Evolutionary conservation across 2,113 vertebrate genomes (phyloP).

Genomic region (Odontesthes bonariensis): DNA sequence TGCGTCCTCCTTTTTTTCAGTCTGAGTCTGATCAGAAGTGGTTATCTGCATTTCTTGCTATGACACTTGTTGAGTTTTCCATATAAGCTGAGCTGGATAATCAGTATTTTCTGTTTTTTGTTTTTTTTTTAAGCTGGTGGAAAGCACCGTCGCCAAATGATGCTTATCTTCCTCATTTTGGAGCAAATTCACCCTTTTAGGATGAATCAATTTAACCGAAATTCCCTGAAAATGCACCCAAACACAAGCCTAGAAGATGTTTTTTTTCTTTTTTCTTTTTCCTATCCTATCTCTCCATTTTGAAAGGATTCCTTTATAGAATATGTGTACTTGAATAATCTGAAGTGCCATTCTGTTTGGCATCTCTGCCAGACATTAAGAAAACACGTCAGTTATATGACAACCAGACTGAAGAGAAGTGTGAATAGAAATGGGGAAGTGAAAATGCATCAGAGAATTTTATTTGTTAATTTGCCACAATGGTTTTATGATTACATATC

Average conservation of each 20-base stretch:
- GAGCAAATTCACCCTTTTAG: too few relatives aligned
- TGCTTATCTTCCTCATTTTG: too few relatives aligned
- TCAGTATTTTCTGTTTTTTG: too few relatives aligned
- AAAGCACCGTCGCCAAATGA: neutral
- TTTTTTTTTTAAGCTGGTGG: neutral
- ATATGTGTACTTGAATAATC: too few relatives aligned
- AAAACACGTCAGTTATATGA: conserved; percentile 3
- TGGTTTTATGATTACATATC: neutral
- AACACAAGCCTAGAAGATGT: neutral
- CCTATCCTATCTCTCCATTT: too few relatives aligned
- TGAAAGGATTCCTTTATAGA: too few relatives aligned
- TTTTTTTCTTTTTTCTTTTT: neutral
- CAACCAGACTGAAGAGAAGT: neutral
- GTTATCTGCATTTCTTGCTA: neutral
- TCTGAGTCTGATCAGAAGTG: neutral
- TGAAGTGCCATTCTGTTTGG: neutral
- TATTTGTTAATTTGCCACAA: conserved; percentile 9
- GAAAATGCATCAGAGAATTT: conserved; percentile 1
- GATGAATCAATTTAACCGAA: too few relatives aligned
- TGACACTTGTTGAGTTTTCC: neutral
- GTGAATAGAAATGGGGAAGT: conserved; percentile 49
- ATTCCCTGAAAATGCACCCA: too few relatives aligned
- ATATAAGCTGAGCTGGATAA: too few relatives aligned
- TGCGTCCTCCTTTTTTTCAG: neutral
- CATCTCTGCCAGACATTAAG: conserved; percentile 23